Evolutionary conservation across 2,113 vertebrate genomes (phyloP), one percentile per base, ranked within the genome.

Genomic region (Eretmochelys imbricata): DNA sequence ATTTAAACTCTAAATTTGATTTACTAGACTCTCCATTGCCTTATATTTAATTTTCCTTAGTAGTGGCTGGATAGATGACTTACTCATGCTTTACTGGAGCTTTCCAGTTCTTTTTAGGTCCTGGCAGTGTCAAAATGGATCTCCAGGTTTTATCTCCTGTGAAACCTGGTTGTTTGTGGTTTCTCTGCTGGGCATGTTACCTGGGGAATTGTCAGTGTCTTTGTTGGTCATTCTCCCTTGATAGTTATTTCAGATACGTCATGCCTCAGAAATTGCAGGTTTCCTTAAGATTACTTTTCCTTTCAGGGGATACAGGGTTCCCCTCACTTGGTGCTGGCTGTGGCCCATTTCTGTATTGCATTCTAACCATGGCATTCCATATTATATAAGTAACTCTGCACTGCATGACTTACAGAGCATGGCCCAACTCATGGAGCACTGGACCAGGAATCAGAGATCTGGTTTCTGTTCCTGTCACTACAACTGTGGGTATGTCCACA

Each of bases 151-250:
- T 57, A 2, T 75, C 79, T 65, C 54, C 13, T 83, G 57, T 12
- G 85, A 72, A 50, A 75, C 35, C 6, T 83, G 16, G 87, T 57
- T 5, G 65, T 87, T 79, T 19, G 5, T 59, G 14, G 25, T 69
- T 69, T 94, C 24, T 48, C 31, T 78, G 29, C 86, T 22, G 83
- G 48, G 31, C 3, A 38, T 87, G 54, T 81, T 85, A 76, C 8
- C 3, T 16, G 10, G 10, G 16, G 3, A 0, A 2, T 0, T 19
- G 14, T 48, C 6, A 5, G 22, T 53, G 35, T 81, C 35, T n/a
- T 81, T 81, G 6, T 81, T 54, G 50, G 35, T 80, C 20, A 13
- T 53, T n/a, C 31, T 80, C 17, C 46, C 27, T 46, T 1, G 46
- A 16, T 48, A 48, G 25, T 57, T 57, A 57, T 10, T 25, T 22